A percentile compares a stretch with the other conserved stretches of the same genome.
Conservation (phyloP, 2,113 vertebrate genomes). For the Corythaeola cristata region DNA sequence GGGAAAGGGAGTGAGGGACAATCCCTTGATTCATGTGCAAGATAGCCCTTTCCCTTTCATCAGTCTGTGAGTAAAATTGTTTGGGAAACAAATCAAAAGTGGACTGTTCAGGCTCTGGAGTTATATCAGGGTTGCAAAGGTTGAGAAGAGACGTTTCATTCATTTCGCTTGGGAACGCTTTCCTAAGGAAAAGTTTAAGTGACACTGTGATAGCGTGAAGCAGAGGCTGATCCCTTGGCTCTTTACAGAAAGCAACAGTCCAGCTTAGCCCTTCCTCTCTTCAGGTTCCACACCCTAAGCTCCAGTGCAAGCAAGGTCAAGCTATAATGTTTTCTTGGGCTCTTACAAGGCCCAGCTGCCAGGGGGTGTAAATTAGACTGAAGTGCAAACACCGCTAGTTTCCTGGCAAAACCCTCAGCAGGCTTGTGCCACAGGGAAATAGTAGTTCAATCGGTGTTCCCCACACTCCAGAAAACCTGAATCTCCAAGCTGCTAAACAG, state of each 20-base stretch:
- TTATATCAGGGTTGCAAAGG: neutral
- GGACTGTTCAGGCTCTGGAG: neutral
- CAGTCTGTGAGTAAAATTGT: neutral
- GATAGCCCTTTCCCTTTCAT: neutral
- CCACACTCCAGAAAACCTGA: rapidly evolving
- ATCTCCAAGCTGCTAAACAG: neutral
- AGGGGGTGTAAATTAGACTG: neutral
- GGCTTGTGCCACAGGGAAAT: neutral
- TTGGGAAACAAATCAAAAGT: neutral
- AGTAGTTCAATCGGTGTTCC: neutral
- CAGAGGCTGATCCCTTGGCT: neutral
- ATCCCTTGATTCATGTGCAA: rapidly evolving
- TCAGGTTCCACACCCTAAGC: neutral
- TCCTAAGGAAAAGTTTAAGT: neutral
- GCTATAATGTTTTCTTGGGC: neutral
- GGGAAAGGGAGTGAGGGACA: neutral
- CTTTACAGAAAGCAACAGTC: neutral
- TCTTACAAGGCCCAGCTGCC: neutral
- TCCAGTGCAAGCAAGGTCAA: neutral
- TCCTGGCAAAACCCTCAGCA: neutral
- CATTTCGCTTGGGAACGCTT: neutral
- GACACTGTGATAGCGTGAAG: neutral
- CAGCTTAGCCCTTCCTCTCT: neutral
- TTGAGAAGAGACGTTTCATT: neutral
- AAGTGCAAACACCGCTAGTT: neutral